A percentile compares a stretch with the other conserved stretches of the same genome.
These are phyloP conservation scores for Drosophila serrata DNA, from an alignment of 1,140 invertebrate genomes.

Conservation along the genomic window DNA sequence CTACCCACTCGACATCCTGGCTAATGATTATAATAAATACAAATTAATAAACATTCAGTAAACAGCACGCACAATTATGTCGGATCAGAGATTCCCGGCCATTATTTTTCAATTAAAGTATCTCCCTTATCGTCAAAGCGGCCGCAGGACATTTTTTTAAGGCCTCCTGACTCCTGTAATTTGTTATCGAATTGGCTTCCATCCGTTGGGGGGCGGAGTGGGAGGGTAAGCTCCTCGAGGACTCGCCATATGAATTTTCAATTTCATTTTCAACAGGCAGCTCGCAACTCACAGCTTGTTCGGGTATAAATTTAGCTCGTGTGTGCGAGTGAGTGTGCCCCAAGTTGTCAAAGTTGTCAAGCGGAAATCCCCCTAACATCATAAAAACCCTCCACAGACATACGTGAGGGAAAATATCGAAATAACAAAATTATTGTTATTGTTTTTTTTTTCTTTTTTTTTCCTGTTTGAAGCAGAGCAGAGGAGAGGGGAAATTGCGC, in stretches of 20 bases:
- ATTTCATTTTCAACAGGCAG: conserved; percentile 75
- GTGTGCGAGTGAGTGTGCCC: conserved; percentile 26
- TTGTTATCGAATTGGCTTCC: conserved; percentile 74
- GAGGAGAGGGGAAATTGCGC: conserved; percentile 57
- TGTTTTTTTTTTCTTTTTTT: conserved; percentile 50
- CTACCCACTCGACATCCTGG: conserved; percentile 1
- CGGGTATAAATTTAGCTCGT: conserved; percentile 70
- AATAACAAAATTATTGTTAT: conserved; percentile 85
- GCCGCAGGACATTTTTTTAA: conserved; percentile 69
- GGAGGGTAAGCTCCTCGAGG: conserved; percentile 16
- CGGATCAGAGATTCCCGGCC: conserved; percentile 27
- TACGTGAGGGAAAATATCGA: conserved; percentile 75
- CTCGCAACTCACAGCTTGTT: conserved; percentile 19
- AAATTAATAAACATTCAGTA: conserved; percentile 64
- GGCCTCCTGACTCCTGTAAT: conserved; percentile 49
- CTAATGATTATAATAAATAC: conserved; percentile 47
- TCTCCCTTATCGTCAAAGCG: conserved; percentile 19
- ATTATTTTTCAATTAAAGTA: conserved; percentile 65
- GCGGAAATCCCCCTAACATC: conserved; percentile 80
- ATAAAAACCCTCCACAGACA: conserved; percentile 61
- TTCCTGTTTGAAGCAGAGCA: background rate
- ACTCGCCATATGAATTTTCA: conserved; percentile 76
- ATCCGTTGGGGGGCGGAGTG: background rate
- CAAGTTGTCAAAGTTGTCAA: conserved; percentile 83
- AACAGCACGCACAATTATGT: conserved; percentile 39